Evolutionary conservation across 1,140 invertebrate genomes (phyloP).

Genomic region (Teleogryllus occipitalis): DNA sequence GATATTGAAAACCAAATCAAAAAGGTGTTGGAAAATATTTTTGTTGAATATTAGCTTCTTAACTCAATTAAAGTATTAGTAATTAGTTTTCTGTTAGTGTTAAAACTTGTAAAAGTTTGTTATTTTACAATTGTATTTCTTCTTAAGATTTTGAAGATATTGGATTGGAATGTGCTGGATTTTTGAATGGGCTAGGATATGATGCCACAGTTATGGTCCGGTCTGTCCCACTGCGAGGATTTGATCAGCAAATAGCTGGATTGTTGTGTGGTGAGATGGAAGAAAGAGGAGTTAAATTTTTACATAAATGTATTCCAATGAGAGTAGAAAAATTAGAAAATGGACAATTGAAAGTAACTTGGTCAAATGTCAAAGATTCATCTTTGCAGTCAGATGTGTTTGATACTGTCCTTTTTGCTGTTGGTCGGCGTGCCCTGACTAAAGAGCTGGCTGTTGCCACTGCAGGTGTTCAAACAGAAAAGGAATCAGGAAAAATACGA

Average conservation of each 20-base stretch:
- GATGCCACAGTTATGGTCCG: constrained; percentile 86
- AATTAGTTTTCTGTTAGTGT: no score
- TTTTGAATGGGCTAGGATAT: constrained; percentile 79
- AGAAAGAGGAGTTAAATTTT: constrained; percentile 73
- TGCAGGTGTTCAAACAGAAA: constrained; percentile 52
- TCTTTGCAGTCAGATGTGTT: constrained; percentile 48
- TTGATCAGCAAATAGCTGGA: constrained; percentile 94
- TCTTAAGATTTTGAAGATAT: constrained; percentile 54
- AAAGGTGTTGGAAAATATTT: no score
- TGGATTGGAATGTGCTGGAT: constrained; percentile 94
- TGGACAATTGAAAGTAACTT: constrained; percentile 62
- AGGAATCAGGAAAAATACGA: constrained; percentile 57
- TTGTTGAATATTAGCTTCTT: no score
- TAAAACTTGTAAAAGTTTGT: no score
- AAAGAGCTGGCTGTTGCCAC: constrained; percentile 57
- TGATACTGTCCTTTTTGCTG: constrained; percentile 79
- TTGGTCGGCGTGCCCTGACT: constrained; percentile 65
- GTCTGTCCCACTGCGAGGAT: constrained; percentile 87
- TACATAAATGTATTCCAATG: constrained; percentile 66
- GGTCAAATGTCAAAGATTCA: constrained; percentile 41
- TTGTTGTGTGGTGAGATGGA: constrained; percentile 78
- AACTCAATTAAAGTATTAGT: no score
- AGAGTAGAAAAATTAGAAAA: constrained; percentile 62
- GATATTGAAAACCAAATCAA: no score
- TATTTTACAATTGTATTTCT: constrained; percentile 7